Evolutionary conservation across 1,140 invertebrate genomes (phyloP).

Genomic region (Drosophila jambulina): DNA sequence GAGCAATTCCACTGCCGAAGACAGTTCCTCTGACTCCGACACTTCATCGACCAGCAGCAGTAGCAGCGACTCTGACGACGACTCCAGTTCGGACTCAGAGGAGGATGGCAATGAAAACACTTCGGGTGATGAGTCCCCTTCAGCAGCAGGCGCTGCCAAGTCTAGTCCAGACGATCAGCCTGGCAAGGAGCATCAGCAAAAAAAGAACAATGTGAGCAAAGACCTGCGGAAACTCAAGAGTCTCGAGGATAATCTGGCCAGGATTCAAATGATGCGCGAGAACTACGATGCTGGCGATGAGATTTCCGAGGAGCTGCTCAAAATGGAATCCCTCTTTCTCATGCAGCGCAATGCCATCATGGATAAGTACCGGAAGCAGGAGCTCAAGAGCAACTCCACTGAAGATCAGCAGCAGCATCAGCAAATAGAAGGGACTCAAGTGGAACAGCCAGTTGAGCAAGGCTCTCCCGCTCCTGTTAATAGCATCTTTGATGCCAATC

Average conservation of each 20-base stretch:
- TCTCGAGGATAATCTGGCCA: slow-evolving; percentile 73
- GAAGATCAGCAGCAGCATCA: slow-evolving; percentile 28
- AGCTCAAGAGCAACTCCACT: slow-evolving; percentile 40
- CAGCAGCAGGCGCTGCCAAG: background rate
- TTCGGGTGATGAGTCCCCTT: slow-evolving; percentile 4
- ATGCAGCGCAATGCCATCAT: slow-evolving; percentile 79
- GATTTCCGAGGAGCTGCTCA: slow-evolving; percentile 74
- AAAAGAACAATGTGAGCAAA: slow-evolving; percentile 70
- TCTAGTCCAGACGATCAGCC: slow-evolving; percentile 1
- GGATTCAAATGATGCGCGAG: slow-evolving; percentile 82
- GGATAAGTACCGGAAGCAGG: slow-evolving; percentile 74
- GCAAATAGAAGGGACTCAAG: background rate
- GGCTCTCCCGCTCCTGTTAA: slow-evolving; percentile 56
- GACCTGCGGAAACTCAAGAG: slow-evolving; percentile 76
- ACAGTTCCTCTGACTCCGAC: slow-evolving; percentile 52
- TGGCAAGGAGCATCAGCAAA: slow-evolving; percentile 47
- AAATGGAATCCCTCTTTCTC: slow-evolving; percentile 80
- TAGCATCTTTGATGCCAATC: slow-evolving; percentile 79
- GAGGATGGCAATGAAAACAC: slow-evolving; percentile 13
- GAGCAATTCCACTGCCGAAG: slow-evolving; percentile 55
- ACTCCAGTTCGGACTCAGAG: slow-evolving; percentile 48
- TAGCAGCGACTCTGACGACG: slow-evolving; percentile 40
- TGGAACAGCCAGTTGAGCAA: background rate
- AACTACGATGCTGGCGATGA: slow-evolving; percentile 79
- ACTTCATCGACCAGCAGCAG: slow-evolving; percentile 40